phyloP scores from a whole-genome alignment of 30 jellyfish, hydroid and myxozoan species.

The Chironex yamaguchii region DNA sequence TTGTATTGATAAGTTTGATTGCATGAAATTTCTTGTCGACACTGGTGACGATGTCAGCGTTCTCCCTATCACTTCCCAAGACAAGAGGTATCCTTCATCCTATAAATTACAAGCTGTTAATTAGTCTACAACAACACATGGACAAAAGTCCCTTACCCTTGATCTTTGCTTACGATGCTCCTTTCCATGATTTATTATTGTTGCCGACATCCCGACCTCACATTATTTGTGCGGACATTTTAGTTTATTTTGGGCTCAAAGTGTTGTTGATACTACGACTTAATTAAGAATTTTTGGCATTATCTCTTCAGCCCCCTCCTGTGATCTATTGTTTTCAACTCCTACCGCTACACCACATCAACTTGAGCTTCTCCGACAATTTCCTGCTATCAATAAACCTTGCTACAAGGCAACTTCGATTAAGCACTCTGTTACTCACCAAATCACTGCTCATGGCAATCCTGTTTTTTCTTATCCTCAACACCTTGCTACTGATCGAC shows the following conservation, averaged over 20 bases:
- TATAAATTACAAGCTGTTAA: not conserved
- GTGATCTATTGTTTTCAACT: not conserved
- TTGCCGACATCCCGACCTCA: too few species aligned
- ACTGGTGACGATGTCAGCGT: not conserved
- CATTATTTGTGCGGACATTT: conserved; percentile 36
- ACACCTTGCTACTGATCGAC: conserved; percentile 12
- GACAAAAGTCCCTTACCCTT: not conserved
- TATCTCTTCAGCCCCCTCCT: not conserved
- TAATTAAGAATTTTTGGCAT: not conserved
- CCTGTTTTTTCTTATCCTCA: conserved; percentile 19
- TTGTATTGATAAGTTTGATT: too few species aligned
- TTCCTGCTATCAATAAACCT: not conserved
- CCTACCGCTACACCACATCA: not conserved
- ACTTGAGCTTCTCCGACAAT: not conserved
- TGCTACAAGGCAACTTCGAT: conserved; percentile 1
- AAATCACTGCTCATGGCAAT: not conserved
- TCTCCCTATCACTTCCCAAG: not conserved
- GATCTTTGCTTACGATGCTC: not conserved
- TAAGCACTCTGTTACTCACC: conserved; percentile 32
- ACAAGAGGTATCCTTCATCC: not conserved
- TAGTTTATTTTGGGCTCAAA: not conserved
- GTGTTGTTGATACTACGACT: conserved; percentile 1
- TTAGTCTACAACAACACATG: not conserved
- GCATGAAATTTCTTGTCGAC: too few species aligned
- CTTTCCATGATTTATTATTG: conserved; percentile 3